These are phyloP conservation scores for Elachura formosa DNA, from an alignment of 2,113 vertebrate species.

Conservation along the genomic window DNA sequence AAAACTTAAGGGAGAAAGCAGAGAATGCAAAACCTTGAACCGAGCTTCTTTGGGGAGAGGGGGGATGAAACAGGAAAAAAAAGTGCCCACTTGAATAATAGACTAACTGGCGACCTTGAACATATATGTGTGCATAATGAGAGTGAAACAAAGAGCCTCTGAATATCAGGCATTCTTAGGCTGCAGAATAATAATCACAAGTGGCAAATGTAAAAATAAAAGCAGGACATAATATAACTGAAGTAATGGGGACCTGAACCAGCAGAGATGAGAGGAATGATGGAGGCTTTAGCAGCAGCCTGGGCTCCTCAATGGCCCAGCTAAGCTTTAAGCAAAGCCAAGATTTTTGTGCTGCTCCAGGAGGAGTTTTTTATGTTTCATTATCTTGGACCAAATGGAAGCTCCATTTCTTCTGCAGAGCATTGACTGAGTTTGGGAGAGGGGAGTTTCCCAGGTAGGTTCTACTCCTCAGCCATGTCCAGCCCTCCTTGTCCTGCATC, in stretches of 20 bases:
- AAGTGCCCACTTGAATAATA: slow-evolving; percentile 71
- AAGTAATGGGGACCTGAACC: slow-evolving; percentile 43
- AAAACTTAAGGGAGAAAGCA: slow-evolving; percentile 62
- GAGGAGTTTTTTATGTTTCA: not conserved
- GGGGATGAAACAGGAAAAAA: slow-evolving; percentile 32
- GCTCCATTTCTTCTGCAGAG: not conserved
- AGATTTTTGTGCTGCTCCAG: not conserved
- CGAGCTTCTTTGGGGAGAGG: slow-evolving; percentile 46
- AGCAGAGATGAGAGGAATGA: slow-evolving; percentile 42
- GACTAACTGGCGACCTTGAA: slow-evolving; percentile 76
- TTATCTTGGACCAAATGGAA: not conserved
- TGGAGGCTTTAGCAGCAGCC: slow-evolving; percentile 11
- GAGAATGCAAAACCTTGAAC: slow-evolving; percentile 78
- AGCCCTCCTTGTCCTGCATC: not conserved
- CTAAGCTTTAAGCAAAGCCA: not conserved
- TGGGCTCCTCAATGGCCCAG: not conserved
- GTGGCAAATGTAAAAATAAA: slow-evolving; percentile 63
- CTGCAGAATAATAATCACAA: slow-evolving; percentile 70
- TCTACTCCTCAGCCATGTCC: accelerated
- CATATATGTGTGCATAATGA: slow-evolving; percentile 67
- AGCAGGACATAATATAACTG: slow-evolving; percentile 47
- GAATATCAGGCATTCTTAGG: slow-evolving; percentile 66
- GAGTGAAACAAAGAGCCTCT: slow-evolving; percentile 71
- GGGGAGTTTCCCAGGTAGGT: not conserved
- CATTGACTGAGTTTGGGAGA: not conserved